phyloP scores from a whole-genome alignment of 2,888 invertebrate species.

The Andrena camellia region DNA sequence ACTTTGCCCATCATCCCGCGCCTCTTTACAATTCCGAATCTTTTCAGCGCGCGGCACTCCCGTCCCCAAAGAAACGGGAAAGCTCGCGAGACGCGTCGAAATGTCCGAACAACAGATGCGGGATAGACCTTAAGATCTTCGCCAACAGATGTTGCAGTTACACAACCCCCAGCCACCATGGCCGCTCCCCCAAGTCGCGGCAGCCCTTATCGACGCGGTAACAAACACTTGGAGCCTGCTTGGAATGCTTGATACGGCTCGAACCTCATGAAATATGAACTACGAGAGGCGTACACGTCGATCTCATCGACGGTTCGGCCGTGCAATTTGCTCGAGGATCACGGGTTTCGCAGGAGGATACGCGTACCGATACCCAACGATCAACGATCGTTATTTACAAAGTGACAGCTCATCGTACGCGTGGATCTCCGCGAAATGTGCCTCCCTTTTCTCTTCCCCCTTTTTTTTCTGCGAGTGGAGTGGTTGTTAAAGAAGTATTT shows the following conservation, averaged over 20 bases:
- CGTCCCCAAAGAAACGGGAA: slow-evolving; percentile 1
- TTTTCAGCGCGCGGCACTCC: slow-evolving; percentile 25
- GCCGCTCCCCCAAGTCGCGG: slow-evolving; percentile 31
- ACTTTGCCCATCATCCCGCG: slow-evolving; percentile 30
- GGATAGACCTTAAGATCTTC: slow-evolving; percentile 67
- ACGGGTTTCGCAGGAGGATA: slow-evolving; percentile 1
- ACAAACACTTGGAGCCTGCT: slow-evolving; percentile 79
- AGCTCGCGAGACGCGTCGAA: slow-evolving; percentile 63
- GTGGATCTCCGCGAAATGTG: too few relatives aligned
- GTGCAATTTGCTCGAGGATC: slow-evolving; percentile 67
- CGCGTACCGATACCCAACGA: slow-evolving; percentile 25
- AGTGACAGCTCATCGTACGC: background rate
- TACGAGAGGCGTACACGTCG: slow-evolving; percentile 61
- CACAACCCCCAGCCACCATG: slow-evolving; percentile 51
- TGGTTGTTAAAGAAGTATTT: too few relatives aligned
- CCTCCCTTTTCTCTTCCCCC: too few relatives aligned
- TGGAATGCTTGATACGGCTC: slow-evolving; percentile 70
- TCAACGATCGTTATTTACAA: slow-evolving; percentile 3
- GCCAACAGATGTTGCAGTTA: slow-evolving; percentile 77
- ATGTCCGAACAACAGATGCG: slow-evolving; percentile 65
- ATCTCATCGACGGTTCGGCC: slow-evolving; percentile 38
- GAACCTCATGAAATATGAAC: slow-evolving; percentile 82
- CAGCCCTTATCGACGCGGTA: slow-evolving; percentile 73
- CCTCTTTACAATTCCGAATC: slow-evolving; percentile 39
- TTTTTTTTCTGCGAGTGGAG: too few relatives aligned